Conservation (phyloP, 2,888 invertebrate genomes). For the Drosophila leonis region DNA sequence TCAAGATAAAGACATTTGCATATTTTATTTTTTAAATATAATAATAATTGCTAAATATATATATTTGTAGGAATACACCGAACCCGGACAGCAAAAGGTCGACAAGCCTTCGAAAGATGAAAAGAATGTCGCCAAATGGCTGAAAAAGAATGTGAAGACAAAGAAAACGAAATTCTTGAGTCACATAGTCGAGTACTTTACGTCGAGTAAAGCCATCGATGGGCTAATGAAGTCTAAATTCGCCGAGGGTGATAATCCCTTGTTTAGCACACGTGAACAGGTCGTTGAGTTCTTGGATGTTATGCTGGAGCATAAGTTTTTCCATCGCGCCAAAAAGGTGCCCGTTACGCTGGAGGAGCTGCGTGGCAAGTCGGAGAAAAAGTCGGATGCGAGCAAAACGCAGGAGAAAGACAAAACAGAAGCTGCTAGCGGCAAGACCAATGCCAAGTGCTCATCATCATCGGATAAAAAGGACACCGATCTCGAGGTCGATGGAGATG, state of each 20-base stretch:
- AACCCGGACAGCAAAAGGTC: slow-evolving; percentile 86
- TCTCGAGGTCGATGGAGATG: slow-evolving; percentile 66
- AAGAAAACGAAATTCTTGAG: slow-evolving; percentile 98
- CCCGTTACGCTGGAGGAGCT: slow-evolving; percentile 86
- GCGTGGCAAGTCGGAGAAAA: slow-evolving; percentile 66
- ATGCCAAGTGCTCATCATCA: slow-evolving; percentile 33
- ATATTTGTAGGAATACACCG: slow-evolving; percentile 83
- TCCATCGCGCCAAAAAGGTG: slow-evolving; percentile 96
- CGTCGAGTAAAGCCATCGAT: slow-evolving; percentile 95
- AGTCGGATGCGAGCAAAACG: slow-evolving; percentile 45
- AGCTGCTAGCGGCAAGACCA: slow-evolving; percentile 24
- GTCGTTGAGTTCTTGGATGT: slow-evolving; percentile 92
- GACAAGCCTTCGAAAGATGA: slow-evolving; percentile 96
- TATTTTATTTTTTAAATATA: not conserved
- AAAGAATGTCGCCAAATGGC: slow-evolving; percentile 96
- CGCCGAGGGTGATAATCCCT: slow-evolving; percentile 90
- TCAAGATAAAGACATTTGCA: too few relatives aligned
- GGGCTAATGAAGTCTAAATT: slow-evolving; percentile 96
- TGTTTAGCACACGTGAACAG: slow-evolving; percentile 93
- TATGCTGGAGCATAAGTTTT: slow-evolving; percentile 96
- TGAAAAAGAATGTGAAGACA: slow-evolving; percentile 96
- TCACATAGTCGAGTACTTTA: slow-evolving; percentile 98
- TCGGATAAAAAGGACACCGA: slow-evolving; percentile 78
- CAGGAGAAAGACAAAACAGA: slow-evolving; percentile 73
- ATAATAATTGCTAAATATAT: too few relatives aligned